Evolutionary conservation across 2,797 vertebrate genomes (phyloP).

Genomic region (Pogoniulus pusillus): DNA sequence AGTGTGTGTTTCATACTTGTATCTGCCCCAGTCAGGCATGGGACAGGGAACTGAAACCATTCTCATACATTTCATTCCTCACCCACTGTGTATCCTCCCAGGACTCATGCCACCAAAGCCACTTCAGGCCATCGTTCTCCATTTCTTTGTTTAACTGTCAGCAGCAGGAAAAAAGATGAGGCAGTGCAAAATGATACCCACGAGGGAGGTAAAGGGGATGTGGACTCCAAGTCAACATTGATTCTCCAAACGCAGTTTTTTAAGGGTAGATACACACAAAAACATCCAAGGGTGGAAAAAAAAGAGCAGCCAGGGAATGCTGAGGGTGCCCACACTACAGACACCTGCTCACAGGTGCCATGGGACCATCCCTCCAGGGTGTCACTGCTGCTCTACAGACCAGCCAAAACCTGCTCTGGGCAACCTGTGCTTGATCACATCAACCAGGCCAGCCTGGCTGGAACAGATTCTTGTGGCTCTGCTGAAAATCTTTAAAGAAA

Average conservation of each 20-base stretch:
- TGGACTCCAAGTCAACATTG: no score
- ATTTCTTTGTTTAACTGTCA: neutral
- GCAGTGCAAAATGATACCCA: neutral
- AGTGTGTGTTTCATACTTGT: no score
- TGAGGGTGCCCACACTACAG: neutral
- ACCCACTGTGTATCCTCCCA: neutral
- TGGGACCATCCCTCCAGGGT: neutral
- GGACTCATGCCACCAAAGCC: neutral
- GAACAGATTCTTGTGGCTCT: neutral
- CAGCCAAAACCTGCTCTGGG: neutral
- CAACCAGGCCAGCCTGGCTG: neutral
- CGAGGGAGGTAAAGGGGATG: no score
- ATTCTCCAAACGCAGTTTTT: no score
- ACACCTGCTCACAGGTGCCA: neutral
- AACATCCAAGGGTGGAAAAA: neutral
- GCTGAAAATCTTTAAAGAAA: neutral
- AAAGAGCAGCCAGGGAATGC: neutral
- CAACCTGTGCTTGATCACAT: neutral
- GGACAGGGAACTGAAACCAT: neutral
- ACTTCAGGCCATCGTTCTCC: neutral
- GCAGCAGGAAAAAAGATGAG: neutral
- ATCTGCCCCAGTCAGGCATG: no score
- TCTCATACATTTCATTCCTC: neutral
- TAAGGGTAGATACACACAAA: neutral
- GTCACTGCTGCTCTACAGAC: neutral